Evolutionary conservation across 2,797 vertebrate genomes (phyloP), one percentile per base, ranked within the genome.

Genomic region (Oryzias dopingdopingensis): DNA sequence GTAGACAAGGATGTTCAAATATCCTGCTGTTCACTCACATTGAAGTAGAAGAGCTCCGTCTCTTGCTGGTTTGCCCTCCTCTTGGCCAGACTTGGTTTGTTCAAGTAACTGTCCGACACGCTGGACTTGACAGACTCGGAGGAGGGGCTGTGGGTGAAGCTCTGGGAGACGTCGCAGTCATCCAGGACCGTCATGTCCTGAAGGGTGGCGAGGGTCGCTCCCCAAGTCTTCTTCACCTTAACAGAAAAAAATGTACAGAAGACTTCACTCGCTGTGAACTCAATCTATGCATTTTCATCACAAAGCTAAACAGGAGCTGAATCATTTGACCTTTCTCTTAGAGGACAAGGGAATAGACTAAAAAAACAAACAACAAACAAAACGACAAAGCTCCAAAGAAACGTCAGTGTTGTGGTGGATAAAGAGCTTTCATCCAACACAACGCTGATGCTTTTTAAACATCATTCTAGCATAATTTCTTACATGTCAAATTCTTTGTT

Each of bases 11-110:
- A 12, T 32, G 29, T 3, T 26, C 8, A 0, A 7, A 42, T 4
- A 16, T 6, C 43, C 43, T 24, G 8, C 23, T 16, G 45, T 15
- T 42, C 22, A 20, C 62, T 93, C 89, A 98, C 97, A 12, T 92
- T 98, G 88, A 99, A 98, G 82, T 98, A 98, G 89, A 98, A 99
- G 83, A 97, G 95, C 89, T 99, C 97, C 0, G 97, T 99, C 91
- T 99, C 97, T 74, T 99, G 97, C 83, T 99, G 96, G 79, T 99
- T 99, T 64, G 96, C 96, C 13, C 97, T 87, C 32, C 94, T 90
- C 87, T 99, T 99, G 81, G 96, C 95, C 56, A 99, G 95, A 82
- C 96, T 98, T 4, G 96, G 97, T 49, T 98, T 98, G 92, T 97
- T 99, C 93, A 99, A 91, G 92, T 97, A 98, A 1, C 96, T 96